phyloP scores from a whole-genome alignment of 2,888 invertebrate genomes.

The Eumacrocentrus americanus region DNA sequence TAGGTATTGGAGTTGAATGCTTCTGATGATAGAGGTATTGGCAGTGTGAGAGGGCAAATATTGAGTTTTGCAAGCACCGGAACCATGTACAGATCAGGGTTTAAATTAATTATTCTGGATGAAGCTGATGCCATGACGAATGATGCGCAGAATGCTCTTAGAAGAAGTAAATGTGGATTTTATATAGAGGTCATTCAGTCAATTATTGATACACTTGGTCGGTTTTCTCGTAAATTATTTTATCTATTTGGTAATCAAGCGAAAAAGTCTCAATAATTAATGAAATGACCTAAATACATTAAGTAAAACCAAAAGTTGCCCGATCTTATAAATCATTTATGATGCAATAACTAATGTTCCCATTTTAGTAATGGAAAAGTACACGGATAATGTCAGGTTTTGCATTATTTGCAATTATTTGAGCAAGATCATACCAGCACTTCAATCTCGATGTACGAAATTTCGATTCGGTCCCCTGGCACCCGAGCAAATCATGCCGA shows the following conservation, averaged over 20 bases:
- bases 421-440: constrained; percentile 97
- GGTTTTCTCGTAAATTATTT: no score
- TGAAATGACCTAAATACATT: no score
- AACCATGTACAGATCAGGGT: constrained; percentile 91
- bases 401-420: constrained; percentile 99
- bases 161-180: constrained; percentile 79
- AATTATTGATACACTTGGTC: no score
- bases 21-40: constrained; percentile 97
- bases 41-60: constrained; percentile 91
- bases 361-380: constrained; percentile 92
- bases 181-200: no score
- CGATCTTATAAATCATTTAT: no score
- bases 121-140: constrained; percentile 99
- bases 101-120: constrained; percentile 95
- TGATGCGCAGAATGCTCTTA: constrained; percentile 98
- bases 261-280: no score
- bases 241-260: no score
- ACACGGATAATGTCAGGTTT: constrained; percentile 97
- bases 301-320: no score
- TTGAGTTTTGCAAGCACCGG: constrained; percentile 96
- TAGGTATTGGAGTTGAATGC: constrained; percentile 93
- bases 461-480: constrained; percentile 94
- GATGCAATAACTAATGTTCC: background rate
- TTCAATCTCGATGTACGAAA: constrained; percentile 96
- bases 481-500: constrained; percentile 84